Percentiles rank a stretch among this genome's conserved stretches.
Evolutionary conservation across 2,113 vertebrate genomes (phyloP).

Genomic region (Opisthocomus hoazin): DNA sequence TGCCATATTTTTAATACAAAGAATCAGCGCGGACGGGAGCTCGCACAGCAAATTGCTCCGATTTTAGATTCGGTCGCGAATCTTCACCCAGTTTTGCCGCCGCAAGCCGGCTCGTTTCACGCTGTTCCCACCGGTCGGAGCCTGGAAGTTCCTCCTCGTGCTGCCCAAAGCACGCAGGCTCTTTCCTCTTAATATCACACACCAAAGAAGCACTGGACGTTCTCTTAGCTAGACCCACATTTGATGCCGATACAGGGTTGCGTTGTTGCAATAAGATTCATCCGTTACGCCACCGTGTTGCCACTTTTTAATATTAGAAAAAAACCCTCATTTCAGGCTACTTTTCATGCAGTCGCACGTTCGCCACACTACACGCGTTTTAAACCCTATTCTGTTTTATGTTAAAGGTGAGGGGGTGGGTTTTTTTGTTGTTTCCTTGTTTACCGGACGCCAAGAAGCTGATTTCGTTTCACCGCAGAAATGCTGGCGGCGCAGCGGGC

Average conservation of each 20-base stretch:
- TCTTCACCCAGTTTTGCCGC: background rate
- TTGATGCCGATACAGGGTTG: background rate
- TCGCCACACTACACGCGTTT: background rate
- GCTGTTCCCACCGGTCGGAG: background rate
- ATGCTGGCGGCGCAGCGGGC: background rate
- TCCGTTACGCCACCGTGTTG: background rate
- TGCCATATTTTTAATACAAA: slow-evolving; percentile 59
- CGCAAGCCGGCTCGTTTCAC: background rate
- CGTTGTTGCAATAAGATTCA: slow-evolving; percentile 19
- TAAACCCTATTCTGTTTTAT: background rate
- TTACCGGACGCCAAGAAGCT: background rate
- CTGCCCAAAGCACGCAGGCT: slow-evolving; percentile 5
- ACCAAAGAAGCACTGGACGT: slow-evolving; percentile 69
- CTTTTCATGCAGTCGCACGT: background rate
- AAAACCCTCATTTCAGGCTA: background rate
- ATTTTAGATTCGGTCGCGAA: background rate
- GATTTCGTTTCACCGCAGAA: background rate
- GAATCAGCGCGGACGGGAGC: background rate
- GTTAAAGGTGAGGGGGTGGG: background rate
- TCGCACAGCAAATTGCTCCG: background rate
- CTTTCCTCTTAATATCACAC: slow-evolving; percentile 28
- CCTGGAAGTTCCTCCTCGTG: background rate
- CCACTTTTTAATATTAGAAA: background rate
- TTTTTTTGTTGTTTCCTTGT: background rate
- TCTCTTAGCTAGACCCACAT: background rate